Percentiles rank a stretch among this genome's conserved stretches.
phyloP scores from a whole-genome alignment of 2,113 vertebrate species.

The Saccopteryx leptura region DNA sequence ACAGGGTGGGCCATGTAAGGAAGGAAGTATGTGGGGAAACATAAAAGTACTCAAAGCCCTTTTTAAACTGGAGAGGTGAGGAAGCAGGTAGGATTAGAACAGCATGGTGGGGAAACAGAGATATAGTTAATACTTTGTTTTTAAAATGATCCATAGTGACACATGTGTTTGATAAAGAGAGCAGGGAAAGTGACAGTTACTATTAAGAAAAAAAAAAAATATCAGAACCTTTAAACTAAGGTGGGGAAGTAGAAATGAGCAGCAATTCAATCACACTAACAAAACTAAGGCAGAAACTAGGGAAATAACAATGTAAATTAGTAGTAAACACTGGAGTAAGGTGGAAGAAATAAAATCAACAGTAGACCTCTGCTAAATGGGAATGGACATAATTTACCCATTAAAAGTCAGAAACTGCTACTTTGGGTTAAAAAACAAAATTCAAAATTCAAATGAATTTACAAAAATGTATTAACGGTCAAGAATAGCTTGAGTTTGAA shows the following conservation, averaged over 20 bases:
- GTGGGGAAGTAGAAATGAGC: background rate
- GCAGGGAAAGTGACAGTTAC: background rate
- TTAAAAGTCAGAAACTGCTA: background rate
- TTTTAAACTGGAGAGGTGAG: background rate
- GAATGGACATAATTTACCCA: background rate
- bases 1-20: background rate
- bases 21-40: background rate
- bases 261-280: slow-evolving; percentile 11
- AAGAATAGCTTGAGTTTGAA: background rate
- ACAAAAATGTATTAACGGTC: background rate
- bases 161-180: slow-evolving; percentile 58
- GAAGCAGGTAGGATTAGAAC: background rate
- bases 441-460: background rate
- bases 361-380: background rate
- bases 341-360: background rate
- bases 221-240: slow-evolving; percentile 61
- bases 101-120: background rate
- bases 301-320: background rate
- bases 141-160: background rate
- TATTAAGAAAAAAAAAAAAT: slow-evolving; percentile 52
- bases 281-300: slow-evolving; percentile 40
- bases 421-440: background rate
- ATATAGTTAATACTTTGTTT: slow-evolving; percentile 4
- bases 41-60: background rate
- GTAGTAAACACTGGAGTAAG: background rate